Evolutionary conservation across 2,113 vertebrate genomes (phyloP).

Genomic region (Naja naja): DNA sequence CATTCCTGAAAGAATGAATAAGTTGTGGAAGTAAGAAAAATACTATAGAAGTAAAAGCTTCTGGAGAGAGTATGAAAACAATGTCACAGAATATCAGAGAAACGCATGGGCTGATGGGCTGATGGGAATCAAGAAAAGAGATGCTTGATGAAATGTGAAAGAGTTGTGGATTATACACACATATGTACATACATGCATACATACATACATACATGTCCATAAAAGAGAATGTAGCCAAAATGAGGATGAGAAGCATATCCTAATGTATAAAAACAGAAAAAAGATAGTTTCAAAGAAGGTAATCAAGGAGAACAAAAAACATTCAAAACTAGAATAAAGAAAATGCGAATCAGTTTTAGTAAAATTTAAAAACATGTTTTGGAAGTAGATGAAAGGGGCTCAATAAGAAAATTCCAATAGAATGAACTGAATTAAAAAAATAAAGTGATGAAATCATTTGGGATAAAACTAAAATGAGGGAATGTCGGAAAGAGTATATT

Average conservation of each 20-base stretch:
- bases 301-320: neutral
- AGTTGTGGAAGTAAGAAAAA: neutral
- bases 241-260: neutral
- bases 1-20: neutral
- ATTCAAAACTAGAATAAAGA: neutral
- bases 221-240: neutral
- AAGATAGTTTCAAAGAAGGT: neutral
- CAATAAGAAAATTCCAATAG: neutral
- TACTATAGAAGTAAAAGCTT: neutral
- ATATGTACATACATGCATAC: no score
- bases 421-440: neutral
- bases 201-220: neutral
- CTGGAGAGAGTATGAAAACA: neutral
- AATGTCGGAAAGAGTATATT: neutral
- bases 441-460: neutral
- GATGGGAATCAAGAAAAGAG: neutral
- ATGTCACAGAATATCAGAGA: neutral
- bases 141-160: neutral
- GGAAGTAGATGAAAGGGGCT: neutral
- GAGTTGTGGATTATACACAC: neutral
- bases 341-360: neutral
- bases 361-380: neutral
- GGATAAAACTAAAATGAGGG: neutral
- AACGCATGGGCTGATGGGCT: neutral
- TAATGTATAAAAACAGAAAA: neutral